Base-by-base conservation (phyloP, 2,797 vertebrate species). In the Gymnocypris eckloni region DNA sequence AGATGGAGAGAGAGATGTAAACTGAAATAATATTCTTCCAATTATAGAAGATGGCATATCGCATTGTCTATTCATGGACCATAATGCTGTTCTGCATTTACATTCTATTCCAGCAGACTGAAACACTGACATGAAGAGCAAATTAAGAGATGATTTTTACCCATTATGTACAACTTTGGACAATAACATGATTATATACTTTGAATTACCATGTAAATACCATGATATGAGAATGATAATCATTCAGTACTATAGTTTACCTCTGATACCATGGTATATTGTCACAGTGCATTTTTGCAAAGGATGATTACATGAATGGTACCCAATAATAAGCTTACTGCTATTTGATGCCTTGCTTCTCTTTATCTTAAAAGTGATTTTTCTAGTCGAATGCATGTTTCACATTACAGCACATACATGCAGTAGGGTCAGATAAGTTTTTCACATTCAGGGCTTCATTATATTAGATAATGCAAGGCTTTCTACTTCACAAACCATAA, bases 61-160 rank as follows among this genome's bases (percentile, higher is more conserved):
- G 76, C 37, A 64, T 81, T 48, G 81, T 79, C 22, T 64, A 81
- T 82, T 87, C 67, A 82, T 20, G 52, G 54, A 86, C 91, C 83
- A 72, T 83, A 87, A 83, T 92, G 92, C 89, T 92, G 88, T 90
- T 90, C 88, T 79, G 87, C 85, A 89, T 90, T 92, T 90, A 91
- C 75, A 91, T 92, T 93, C 90, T 91, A 91, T 90, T 90, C 90
- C 93, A 93, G 93, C 92, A 91, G 94, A 93, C 92, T 93, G 93
- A 92, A 93, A 94, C 90, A 88, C 90, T 88, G 89, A 87, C 85
- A 75, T 78, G 89, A 90, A 92, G 93, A 87, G 87, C 89, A 82
- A 79, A 86, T 91, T 1, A 48, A 52, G 15, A 88, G 54, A n/a
- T n/a, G 81, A 91, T 82, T 92, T 91, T 83, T 89, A 90, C 52